Base-by-base conservation (phyloP, 1,140 invertebrate species). In the Trachymyrmex cornetzi region DNA sequence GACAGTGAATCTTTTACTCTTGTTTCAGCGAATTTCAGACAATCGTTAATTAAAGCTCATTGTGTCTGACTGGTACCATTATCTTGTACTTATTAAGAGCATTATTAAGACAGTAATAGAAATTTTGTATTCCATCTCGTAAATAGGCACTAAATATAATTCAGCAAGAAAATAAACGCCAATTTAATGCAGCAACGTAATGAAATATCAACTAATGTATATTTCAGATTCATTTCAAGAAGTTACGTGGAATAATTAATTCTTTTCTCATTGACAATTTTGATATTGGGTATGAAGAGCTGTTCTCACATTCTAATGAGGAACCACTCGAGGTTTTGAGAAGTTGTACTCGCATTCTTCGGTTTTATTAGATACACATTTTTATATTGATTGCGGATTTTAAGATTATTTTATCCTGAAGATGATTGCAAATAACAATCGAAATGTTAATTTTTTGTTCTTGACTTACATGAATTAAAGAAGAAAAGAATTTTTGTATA, bases 1-100 rank as follows among this genome's bases (percentile, higher is more conserved):
- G 50, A 69, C 50, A 22, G 48, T 16, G 61, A 53, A 66, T 1
- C 19, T 19, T 67, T 67, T 55, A 38, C 22, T 69, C 22, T 16
- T 69, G 48, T 69, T 69, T 81, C 64, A 55, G 48, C 9, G 44
- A 69, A 44, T 69, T 55, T 14, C 30, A 69, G 64, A 81, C 77
- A 69, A 81, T 69, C 48, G n/a, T 81, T 81, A 69, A 81, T 81
- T 81, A 81, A 69, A 81, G 30, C 57, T 69, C 7, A 53, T 79
- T 48, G n/a, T 38, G 48, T 34, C n/a, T 19, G n/a, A 69, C 64
- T 69, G 27, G 14, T 69, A 16, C 22, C 14, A 14, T 30, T 55
- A 63, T 53, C 61, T 19, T 38, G 27, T 67, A 34, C 27, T 80
- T 81, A 55, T 69, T 38, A 69, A 80, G n/a, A 69, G 48, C 48